These are phyloP conservation scores for Yponomeuta malinellus DNA, from an alignment of 2,888 invertebrate species.

Conservation along the genomic window DNA sequence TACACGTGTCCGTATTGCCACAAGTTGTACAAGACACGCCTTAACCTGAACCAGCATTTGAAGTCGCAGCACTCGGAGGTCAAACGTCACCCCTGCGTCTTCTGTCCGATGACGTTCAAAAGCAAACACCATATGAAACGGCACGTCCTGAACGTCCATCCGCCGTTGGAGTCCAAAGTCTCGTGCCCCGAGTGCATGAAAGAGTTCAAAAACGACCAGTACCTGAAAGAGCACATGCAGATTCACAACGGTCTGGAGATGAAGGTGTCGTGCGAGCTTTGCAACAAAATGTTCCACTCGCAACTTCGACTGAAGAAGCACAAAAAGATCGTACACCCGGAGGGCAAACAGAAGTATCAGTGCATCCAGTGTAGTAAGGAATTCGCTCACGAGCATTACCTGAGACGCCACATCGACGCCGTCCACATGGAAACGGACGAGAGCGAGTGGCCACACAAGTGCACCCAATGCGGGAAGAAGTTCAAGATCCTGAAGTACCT, in stretches of 20 bases:
- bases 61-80: slow-evolving; percentile 60
- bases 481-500: slow-evolving; percentile 62
- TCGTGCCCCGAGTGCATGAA: slow-evolving; percentile 62
- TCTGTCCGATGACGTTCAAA: slow-evolving; percentile 66
- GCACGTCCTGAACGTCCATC: slow-evolving; percentile 63
- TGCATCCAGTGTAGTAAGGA: slow-evolving; percentile 66
- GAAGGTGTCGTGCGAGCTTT: slow-evolving; percentile 62
- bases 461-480: slow-evolving; percentile 62
- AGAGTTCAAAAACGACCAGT: slow-evolving; percentile 68
- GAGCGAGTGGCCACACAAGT: slow-evolving; percentile 54
- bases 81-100: slow-evolving; percentile 57
- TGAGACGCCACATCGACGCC: slow-evolving; percentile 53
- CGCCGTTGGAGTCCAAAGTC: slow-evolving; percentile 64
- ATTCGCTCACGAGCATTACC: slow-evolving; percentile 61
- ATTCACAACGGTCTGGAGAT: slow-evolving; percentile 49
- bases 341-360: slow-evolving; percentile 49
- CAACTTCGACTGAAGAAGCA: slow-evolving; percentile 62
- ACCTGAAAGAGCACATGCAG: slow-evolving; percentile 66
- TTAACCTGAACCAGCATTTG: slow-evolving; percentile 57
- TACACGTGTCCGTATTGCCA: slow-evolving; percentile 56
- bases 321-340: slow-evolving; percentile 63
- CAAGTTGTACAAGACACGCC: slow-evolving; percentile 54
- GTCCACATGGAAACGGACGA: slow-evolving; percentile 61
- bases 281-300: slow-evolving; percentile 63
- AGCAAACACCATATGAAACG: slow-evolving; percentile 66